Evolutionary conservation across 2,113 vertebrate species (phyloP), one percentile per base, ranked within the genome.

Genomic region (Notothenia coriiceps): DNA sequence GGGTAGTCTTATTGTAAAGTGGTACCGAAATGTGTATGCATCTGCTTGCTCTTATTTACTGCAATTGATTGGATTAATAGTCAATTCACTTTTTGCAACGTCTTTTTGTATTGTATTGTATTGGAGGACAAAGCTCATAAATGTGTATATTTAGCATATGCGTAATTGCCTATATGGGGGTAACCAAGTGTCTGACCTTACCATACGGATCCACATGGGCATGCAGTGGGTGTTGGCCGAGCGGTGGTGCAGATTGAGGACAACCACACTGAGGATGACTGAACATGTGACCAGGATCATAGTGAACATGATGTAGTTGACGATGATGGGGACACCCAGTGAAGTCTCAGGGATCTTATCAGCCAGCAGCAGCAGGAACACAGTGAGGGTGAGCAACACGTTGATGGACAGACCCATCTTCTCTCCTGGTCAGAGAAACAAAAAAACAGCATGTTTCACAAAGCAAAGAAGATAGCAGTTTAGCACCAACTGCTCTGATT

Each of bases 401-500:
- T 97, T 98, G 89, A 98, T 98, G 1, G 97, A 97, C 64, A 98
- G 95, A 2, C 96, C 96, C 96, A 98, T 97, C 92, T 98, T 98
- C 92, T 98, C 97, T 70, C 97, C 97, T 98, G 90, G 15, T 2
- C 55, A 64, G 63, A 12, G 5, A 2, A 14, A 46, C 68, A 22
- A 47, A 59, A 22, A 0, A 8, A 12, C 6, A 46, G 9, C 10
- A 13, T 70, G 8, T 2, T 55, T 18, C 55, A 47, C 11, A 10
- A 15, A 1, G 2, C 14, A 33, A 14, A 70, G 14, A 46, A 7
- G 22, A 47, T 4, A 20, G 44, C 57, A 18, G 57, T 18, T 60
- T 10, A 40, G 29, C 57, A 60, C 29, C 33, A 11, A 5, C 2
- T 29, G 57, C 57, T 40, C 15, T 18, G 35, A 40, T 60, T 18